Conservation (phyloP, 2,888 invertebrate genomes). For the Diachrysia chrysitis region DNA sequence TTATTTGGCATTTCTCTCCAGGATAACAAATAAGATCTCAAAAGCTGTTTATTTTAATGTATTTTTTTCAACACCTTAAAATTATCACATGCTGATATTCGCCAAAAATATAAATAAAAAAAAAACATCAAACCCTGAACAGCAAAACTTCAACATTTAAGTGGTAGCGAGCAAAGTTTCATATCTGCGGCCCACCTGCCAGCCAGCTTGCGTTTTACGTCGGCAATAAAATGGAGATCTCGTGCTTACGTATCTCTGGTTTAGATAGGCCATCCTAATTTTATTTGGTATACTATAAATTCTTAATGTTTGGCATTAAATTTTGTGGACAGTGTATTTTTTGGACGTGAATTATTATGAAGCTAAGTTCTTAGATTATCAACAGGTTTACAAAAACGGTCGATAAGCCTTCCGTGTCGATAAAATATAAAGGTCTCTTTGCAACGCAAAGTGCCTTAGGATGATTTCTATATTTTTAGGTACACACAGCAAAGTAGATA, state of each 20-base stretch:
- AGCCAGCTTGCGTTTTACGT: slow-evolving; percentile 49
- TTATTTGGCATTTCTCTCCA: no score
- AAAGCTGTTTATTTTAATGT: no score
- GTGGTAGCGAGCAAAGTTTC: slow-evolving; percentile 29
- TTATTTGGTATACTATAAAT: slow-evolving; percentile 41
- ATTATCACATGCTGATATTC: no score
- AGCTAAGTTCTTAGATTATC: neutral
- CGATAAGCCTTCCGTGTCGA: no score
- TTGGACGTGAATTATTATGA: neutral
- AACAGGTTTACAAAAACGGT: no score
- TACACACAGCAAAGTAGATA: no score
- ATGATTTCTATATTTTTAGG: no score
- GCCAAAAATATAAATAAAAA: no score
- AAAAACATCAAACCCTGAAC: neutral
- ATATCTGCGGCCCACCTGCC: slow-evolving; percentile 50
- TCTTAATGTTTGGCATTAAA: slow-evolving; percentile 26
- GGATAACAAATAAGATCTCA: no score
- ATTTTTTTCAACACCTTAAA: no score
- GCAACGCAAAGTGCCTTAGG: no score
- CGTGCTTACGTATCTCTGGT: slow-evolving; percentile 40
- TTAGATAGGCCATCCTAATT: slow-evolving; percentile 30
- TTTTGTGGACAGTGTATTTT: slow-evolving; percentile 9
- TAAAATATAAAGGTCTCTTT: no score
- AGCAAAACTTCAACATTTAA: slow-evolving; percentile 1
- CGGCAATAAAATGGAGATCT: slow-evolving; percentile 48